These are phyloP conservation scores for Zosterops pallidus DNA, from an alignment of 2,113 vertebrate species.

Conservation along the genomic window DNA sequence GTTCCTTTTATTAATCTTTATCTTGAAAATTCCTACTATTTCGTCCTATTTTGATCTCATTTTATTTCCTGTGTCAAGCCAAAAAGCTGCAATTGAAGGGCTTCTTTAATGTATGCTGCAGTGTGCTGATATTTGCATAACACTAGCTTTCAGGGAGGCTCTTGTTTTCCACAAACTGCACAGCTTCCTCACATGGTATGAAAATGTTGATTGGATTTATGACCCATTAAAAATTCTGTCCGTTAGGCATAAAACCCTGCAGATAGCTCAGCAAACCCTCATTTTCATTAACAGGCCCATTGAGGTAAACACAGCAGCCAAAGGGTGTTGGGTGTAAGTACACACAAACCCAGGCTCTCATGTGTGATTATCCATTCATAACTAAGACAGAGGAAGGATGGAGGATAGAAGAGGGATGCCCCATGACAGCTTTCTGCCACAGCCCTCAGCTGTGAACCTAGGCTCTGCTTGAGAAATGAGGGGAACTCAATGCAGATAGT, in stretches of 20 bases:
- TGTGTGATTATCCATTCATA: neutral
- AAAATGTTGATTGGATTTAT: conserved; percentile 23
- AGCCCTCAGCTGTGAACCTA: neutral
- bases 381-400: neutral
- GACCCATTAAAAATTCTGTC: neutral
- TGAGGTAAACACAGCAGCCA: neutral
- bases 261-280: neutral
- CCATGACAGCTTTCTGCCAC: accelerated
- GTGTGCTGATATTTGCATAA: conserved; percentile 16
- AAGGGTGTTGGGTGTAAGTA: accelerated
- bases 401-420: neutral
- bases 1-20: conserved; percentile 21
- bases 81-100: neutral
- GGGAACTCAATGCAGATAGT: neutral
- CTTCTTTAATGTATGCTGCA: neutral
- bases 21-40: neutral
- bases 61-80: conserved; percentile 8
- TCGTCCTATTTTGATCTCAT: neutral
- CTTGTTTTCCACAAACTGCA: neutral
- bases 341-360: accelerated
- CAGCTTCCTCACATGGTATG: neutral
- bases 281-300: neutral
- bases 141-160: neutral
- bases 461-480: neutral
- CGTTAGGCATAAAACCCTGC: neutral